Base-by-base conservation (phyloP, 2,888 invertebrate species). In the Trichacis sp. region DNA sequence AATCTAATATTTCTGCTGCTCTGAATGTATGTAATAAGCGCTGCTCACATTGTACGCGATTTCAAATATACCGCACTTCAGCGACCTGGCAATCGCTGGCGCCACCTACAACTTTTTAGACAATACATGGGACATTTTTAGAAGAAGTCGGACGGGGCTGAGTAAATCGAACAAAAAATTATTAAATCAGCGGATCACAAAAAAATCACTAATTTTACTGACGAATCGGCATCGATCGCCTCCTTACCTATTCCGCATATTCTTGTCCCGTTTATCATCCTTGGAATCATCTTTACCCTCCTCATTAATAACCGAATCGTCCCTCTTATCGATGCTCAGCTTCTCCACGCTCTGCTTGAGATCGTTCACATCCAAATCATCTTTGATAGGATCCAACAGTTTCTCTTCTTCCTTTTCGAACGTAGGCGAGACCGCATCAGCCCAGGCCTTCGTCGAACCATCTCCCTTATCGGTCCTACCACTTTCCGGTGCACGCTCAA, bases 401-500 rank as follows among this genome's bases (percentile, higher is more conserved):
- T 87, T 85, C 11, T 78, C 77, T 29, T 84, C 84, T 42, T 85
- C 85, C 42, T 83, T 81, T 14, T 84, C 83, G 30, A 84, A 79
- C 1, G 81, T 84, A 30, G 78, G 85, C 12, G 79, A 84, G 47
- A 77, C 77, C 1, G 84, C 80, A 68, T 87, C 87, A 0, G 86
- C 84, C 87, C 87, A 87, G 0, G 84, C 84, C 68, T 85, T 86
- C 2, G 83, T 77, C 2, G 75, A 74, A 29, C 69, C 72, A 2
- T 80, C 80, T 11, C 67, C 70, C 24, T 78, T 74, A 6, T 80
- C 80, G 1, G 55, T 55, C 20, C 46, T 58, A 52, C 66, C 18
- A 14, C 47, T 76, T 68, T 88, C 88, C 52, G 86, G 85, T 29
- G 87, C 85, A 51, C 86, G 79, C 43, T 89, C 89, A 69, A 83